A percentile compares a stretch with the other conserved stretches of the same genome.
phyloP scores from a whole-genome alignment of 2,113 vertebrate genomes.

The Notarius quadriscutis region DNA sequence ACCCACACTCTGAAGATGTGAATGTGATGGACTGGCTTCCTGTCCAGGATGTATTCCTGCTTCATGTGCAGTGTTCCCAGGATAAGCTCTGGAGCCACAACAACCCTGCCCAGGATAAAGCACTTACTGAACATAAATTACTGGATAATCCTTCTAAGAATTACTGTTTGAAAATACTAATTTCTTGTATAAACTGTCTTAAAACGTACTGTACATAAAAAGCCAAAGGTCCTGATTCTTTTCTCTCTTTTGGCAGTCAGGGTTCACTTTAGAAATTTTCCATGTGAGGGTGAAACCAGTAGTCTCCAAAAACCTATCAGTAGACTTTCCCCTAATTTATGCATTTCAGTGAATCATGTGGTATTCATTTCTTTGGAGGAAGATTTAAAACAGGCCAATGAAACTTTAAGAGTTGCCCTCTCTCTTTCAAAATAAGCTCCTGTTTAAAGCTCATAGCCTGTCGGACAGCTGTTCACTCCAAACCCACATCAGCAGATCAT shows the following conservation, averaged over 20 bases:
- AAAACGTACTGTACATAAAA: neutral
- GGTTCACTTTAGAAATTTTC: neutral
- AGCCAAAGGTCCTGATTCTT: neutral
- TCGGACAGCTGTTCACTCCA: slow-evolving; percentile 20
- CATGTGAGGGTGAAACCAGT: slow-evolving; percentile 10
- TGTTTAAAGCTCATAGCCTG: slow-evolving; percentile 14
- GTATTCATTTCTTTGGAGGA: neutral
- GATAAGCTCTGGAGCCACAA: neutral
- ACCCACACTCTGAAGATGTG: neutral
- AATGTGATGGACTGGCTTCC: neutral
- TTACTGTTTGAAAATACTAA: neutral
- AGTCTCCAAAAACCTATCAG: slow-evolving; percentile 10
- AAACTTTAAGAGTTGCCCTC: slow-evolving; percentile 42
- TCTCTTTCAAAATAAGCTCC: slow-evolving; percentile 39
- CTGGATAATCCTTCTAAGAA: neutral
- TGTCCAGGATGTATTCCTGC: neutral
- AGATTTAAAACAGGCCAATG: slow-evolving; percentile 1
- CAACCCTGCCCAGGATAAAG: neutral
- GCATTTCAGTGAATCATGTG: slow-evolving; percentile 11
- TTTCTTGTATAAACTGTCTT: neutral
- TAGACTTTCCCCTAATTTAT: slow-evolving; percentile 10
- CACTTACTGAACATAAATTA: neutral
- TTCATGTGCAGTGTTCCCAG: neutral
- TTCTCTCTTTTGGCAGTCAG: neutral
- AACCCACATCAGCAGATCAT: slow-evolving; percentile 28